Base-by-base conservation (phyloP, 2,888 invertebrate species). In the Leptinotarsa juncta region DNA sequence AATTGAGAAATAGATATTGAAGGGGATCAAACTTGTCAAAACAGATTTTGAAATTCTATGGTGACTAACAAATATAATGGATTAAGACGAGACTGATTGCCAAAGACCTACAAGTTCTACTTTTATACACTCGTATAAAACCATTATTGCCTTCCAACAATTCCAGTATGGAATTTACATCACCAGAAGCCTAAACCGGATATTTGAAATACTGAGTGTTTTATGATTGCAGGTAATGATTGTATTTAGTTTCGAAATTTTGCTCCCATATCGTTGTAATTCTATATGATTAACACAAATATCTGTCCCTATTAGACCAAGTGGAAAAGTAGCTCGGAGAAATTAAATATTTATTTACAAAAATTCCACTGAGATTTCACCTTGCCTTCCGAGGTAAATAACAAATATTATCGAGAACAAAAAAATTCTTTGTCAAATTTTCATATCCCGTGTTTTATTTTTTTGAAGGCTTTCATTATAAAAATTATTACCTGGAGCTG, bases 351-450 rank as follows among this genome's bases (percentile, higher is more conserved):
- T 57, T 57, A 26, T 57, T 23, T 4, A 57, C 57, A 14, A 23
- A 20, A 32, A 49, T 18, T 15, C n/a, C 57, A 55, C 71, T 12
- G 42, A 66, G 53, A 53, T 42, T 42, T 53, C 26, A 67, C 55
- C 50, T 26, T 26, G 69, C 69, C 65, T 66, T 75, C 72, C 69
- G 60, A 75, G 70, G 66, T 73, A 73, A 73, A 66, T 71, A 74
- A 76, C 50, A 66, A 65, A 69, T 69, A 67, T 76, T 70, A 72
- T 74, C 74, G 85, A 93, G 94, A 89, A 88, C 87, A 86, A 77
- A 79, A 73, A 69, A 65, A 73, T 70, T 74, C 67, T 77, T 78
- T 80, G 81, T 81, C 82, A 81, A 82, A 81, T 79, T 79, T 81
- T 77, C 79, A 71, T 78, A 77, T 81, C 77, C 73, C 74, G 65